Percentiles rank a stretch among this genome's conserved stretches.
Conservation (phyloP, 1,140 invertebrate genomes). For the Cydia fagiglandana region DNA sequence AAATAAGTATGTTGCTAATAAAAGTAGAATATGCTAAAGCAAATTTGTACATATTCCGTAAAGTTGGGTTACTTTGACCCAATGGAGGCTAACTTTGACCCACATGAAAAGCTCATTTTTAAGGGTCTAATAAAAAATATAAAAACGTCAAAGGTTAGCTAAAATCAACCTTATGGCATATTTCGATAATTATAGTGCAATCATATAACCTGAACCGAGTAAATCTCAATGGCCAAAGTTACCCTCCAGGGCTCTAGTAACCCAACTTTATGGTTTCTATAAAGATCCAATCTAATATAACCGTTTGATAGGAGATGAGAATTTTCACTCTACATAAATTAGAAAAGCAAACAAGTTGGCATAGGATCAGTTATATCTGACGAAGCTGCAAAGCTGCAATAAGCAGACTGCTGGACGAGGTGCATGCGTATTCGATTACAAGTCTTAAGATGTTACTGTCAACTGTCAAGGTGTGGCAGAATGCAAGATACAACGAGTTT, state of each 20-base stretch:
- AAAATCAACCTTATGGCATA: too few species aligned
- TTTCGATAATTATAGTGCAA: too few species aligned
- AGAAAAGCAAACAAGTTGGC: conserved; percentile 4
- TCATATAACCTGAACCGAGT: too few species aligned
- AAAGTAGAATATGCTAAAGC: neutral
- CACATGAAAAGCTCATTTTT: too few species aligned
- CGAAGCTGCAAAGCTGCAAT: neutral
- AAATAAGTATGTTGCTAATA: neutral
- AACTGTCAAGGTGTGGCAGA: neutral
- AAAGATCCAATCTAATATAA: neutral
- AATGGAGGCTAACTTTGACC: too few species aligned
- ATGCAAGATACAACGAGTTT: neutral
- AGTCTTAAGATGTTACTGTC: conserved; percentile 20
- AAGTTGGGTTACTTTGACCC: too few species aligned
- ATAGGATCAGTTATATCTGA: neutral
- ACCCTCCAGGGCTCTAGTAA: too few species aligned
- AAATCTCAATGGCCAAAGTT: too few species aligned
- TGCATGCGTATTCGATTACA: conserved; percentile 6
- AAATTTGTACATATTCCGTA: too few species aligned
- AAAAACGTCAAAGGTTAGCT: too few species aligned
- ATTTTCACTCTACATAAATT: neutral
- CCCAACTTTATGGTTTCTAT: too few species aligned
- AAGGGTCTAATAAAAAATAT: too few species aligned
- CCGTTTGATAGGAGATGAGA: neutral
- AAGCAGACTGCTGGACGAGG: conserved; percentile 13